These are phyloP conservation scores for Falco rusticolus DNA, from an alignment of 2,797 vertebrate species.

Conservation along the genomic window DNA sequence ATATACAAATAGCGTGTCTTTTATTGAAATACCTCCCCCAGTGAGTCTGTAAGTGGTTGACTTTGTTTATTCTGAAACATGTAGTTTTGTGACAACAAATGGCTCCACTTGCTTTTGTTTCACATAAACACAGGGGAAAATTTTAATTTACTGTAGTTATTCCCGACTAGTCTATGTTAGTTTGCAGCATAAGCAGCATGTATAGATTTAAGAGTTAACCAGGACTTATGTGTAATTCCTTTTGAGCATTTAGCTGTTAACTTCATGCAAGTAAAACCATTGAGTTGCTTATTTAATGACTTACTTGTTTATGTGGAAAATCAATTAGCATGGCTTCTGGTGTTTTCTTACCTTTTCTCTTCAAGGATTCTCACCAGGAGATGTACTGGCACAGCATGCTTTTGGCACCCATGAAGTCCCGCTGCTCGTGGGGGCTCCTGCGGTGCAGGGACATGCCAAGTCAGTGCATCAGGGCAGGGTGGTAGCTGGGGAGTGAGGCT, in stretches of 20 bases:
- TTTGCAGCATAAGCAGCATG: not conserved
- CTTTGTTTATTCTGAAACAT: not conserved
- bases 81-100: not conserved
- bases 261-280: slow-evolving; percentile 58
- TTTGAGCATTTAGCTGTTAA: slow-evolving; percentile 63
- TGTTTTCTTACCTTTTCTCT: slow-evolving; percentile 66
- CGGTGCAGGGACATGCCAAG: not conserved
- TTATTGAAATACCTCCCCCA: not conserved
- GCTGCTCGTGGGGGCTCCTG: not conserved
- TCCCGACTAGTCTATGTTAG: not conserved
- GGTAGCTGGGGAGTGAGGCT: not conserved
- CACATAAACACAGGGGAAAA: not conserved
- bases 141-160: not conserved
- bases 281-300: slow-evolving; percentile 69
- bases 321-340: slow-evolving; percentile 68
- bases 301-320: slow-evolving; percentile 76
- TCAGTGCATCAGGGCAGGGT: not conserved
- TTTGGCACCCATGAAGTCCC: not conserved
- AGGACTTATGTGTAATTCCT: slow-evolving; percentile 58
- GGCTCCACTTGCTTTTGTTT: slow-evolving; percentile 23
- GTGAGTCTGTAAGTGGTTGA: not conserved
- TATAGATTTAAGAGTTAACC: slow-evolving; percentile 62
- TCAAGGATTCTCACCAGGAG: slow-evolving; percentile 62
- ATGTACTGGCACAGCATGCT: not conserved
- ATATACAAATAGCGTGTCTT: not conserved